Evolutionary conservation across 2,797 vertebrate species (phyloP), one percentile per base, ranked within the genome.

Genomic region (Glossophaga mutica): DNA sequence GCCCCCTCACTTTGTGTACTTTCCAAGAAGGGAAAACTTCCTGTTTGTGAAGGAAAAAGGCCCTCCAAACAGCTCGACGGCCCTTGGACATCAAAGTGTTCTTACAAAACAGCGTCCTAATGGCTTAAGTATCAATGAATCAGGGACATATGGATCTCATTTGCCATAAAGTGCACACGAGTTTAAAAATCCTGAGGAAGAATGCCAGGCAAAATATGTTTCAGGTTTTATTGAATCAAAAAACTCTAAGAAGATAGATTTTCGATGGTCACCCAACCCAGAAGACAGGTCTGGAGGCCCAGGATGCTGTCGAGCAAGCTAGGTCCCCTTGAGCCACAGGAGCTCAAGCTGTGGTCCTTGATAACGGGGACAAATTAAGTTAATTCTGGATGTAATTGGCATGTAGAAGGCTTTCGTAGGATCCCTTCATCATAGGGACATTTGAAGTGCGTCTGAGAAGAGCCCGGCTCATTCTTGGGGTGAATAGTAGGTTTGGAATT

Each of bases 111-210:
- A 95, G 85, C 96, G 83, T 94, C 96, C 95, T 97, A 93, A 95
- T 97, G 97, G 95, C 94, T 96, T 96, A 97, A 97, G 96, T 96
- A 95, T 98, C 97, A 96, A 94, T 97, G 97, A 96, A 97, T 97
- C 94, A 94, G 62, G 94, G 78, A 88, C 97, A 98, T 96, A 96
- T 97, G 97, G 97, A 95, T 93, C 90, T 95, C 96, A 98, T 98
- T 98, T 98, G 89, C 93, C 87, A 76, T 96, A 93, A 97, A 98
- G 97, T 95, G 96, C 97, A 95, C 91, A 94, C 57, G 85, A 94
- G 96, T 68, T 97, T 94, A 89, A 96, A 97, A 96, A 95, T 96
- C 96, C 91, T 24, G 68, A 91, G 95, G 96, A 97, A 94, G 95
- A 94, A 94, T 88, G 96, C 97, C 97, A 97, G 97, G 93, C 96